phyloP scores from a whole-genome alignment of 2,113 vertebrate species.

The Pandion haliaetus region DNA sequence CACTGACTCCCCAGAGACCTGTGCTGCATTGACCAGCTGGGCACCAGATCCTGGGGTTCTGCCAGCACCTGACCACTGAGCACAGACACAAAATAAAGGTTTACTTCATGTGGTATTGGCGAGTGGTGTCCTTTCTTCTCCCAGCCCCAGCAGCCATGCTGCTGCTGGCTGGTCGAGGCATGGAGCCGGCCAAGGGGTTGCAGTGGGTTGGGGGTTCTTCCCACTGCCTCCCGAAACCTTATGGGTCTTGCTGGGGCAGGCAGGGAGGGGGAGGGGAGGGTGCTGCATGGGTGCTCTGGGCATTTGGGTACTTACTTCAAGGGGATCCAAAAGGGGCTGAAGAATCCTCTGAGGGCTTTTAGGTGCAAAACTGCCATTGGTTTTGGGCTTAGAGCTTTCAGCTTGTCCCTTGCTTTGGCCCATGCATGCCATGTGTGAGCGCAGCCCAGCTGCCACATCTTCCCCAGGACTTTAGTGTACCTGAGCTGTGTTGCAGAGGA shows the following conservation, averaged over 20 bases:
- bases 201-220: background rate
- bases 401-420: background rate
- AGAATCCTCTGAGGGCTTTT: background rate
- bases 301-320: background rate
- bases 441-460: background rate
- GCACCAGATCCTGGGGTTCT: background rate
- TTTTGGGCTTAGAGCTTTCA: background rate
- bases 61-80: background rate
- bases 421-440: fast-evolving
- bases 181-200: background rate
- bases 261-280: background rate
- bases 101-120: background rate
- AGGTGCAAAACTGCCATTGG: background rate
- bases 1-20: background rate
- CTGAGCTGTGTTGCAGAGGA: background rate
- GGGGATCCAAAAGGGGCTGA: background rate
- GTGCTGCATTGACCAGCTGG: fast-evolving
- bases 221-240: background rate
- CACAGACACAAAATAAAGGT: background rate
- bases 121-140: background rate
- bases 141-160: background rate
- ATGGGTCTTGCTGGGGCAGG: background rate
- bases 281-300: background rate
- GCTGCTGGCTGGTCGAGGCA: background rate
- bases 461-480: background rate